These are phyloP conservation scores for Dynastes grantii DNA, from an alignment of 2,888 invertebrate species.

Conservation along the genomic window DNA sequence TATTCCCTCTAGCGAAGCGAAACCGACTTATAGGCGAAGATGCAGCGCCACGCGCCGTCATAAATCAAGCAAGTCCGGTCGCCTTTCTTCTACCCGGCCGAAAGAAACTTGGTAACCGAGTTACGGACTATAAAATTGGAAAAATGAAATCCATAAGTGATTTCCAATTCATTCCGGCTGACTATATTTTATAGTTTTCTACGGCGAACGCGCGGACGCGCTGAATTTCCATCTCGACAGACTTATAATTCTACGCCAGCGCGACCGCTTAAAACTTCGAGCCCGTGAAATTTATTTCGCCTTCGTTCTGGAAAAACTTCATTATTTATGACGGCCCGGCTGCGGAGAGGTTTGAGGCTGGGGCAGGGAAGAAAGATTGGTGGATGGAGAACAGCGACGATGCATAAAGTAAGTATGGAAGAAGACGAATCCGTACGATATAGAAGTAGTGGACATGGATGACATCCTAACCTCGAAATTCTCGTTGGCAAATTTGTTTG, in stretches of 20 bases:
- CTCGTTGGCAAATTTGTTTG: too few relatives aligned
- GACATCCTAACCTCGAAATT: too few relatives aligned
- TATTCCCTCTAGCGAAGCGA: background rate
- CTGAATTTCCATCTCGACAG: constrained; percentile 36
- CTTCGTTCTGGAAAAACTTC: constrained; percentile 35
- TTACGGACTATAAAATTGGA: constrained; percentile 44
- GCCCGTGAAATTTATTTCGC: constrained; percentile 41
- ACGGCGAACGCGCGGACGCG: background rate
- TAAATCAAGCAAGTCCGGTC: background rate
- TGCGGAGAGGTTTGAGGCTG: background rate
- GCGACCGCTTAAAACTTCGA: constrained; percentile 35
- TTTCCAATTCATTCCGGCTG: constrained; percentile 38
- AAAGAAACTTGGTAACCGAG: constrained; percentile 37
- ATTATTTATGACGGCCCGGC: constrained; percentile 36
- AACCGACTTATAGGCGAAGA: background rate
- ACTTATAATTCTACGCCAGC: constrained; percentile 30
- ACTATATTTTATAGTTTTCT: constrained; percentile 45
- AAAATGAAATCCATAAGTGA: constrained; percentile 47
- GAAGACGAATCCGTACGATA: too few relatives aligned
- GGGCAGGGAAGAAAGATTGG: background rate
- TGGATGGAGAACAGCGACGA: background rate
- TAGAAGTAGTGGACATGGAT: too few relatives aligned
- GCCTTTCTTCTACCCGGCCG: background rate
- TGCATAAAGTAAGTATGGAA: too few relatives aligned
- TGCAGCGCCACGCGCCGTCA: constrained; percentile 12